These are phyloP conservation scores for Leptura quadrifasciata DNA, from an alignment of 2,888 invertebrate species.

Conservation along the genomic window DNA sequence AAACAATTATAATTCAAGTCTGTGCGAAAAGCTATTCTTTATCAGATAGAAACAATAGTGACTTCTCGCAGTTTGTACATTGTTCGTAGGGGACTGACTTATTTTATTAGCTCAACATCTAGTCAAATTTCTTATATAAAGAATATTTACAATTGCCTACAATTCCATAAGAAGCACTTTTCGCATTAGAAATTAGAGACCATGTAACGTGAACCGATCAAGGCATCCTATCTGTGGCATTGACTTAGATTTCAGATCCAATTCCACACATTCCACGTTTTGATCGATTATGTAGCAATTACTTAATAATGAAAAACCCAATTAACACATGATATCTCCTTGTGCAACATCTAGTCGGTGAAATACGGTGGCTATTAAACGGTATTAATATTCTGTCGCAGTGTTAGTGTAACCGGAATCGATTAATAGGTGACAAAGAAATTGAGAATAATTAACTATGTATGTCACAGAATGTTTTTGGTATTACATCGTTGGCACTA, in stretches of 20 bases:
- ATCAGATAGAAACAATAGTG: too few species aligned
- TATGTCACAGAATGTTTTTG: too few species aligned
- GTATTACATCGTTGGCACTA: too few species aligned
- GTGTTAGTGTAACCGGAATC: background rate
- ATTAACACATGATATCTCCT: constrained; percentile 23
- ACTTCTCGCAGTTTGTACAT: too few species aligned
- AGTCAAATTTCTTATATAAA: background rate
- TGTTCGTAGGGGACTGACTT: too few species aligned
- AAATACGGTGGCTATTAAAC: background rate
- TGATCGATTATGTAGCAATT: constrained; percentile 19
- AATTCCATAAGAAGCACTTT: background rate
- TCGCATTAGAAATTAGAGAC: background rate
- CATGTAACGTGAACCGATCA: background rate
- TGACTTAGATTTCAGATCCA: constrained; percentile 4
- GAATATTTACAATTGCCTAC: background rate
- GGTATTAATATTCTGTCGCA: constrained; percentile 2
- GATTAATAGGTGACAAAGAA: constrained; percentile 11
- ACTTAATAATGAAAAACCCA: constrained; percentile 31
- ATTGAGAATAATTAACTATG: constrained; percentile 1
- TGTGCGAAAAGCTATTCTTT: too few species aligned
- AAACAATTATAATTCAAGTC: too few species aligned
- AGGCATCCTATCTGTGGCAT: background rate
- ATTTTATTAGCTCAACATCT: too few species aligned
- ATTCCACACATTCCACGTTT: background rate
- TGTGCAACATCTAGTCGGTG: constrained; percentile 6